Evolutionary conservation across 2,113 vertebrate genomes (phyloP).

Genomic region (Oreochromis spilurus): DNA sequence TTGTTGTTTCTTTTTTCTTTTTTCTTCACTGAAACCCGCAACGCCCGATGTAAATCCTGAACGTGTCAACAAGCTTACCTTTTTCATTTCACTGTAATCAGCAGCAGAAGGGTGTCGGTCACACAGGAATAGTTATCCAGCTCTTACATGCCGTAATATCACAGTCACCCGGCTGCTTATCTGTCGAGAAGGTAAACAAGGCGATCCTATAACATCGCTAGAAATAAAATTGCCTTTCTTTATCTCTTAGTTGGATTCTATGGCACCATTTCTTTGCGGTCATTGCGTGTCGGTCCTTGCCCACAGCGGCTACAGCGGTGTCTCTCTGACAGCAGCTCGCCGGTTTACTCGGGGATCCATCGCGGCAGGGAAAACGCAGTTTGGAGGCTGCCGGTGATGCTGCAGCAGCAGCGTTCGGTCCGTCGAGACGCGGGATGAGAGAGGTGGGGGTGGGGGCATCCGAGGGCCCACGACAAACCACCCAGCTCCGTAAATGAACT

Average conservation of each 20-base stretch:
- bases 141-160: slow-evolving; percentile 54
- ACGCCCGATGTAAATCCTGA: slow-evolving; percentile 33
- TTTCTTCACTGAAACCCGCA: slow-evolving; percentile 21
- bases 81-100: slow-evolving; percentile 16
- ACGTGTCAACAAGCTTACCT: slow-evolving; percentile 55
- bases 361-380: slow-evolving; percentile 57
- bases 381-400: slow-evolving; percentile 60
- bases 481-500: slow-evolving; percentile 48
- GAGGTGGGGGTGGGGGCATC: slow-evolving; percentile 57
- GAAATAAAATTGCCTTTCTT: neutral
- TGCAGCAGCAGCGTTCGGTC: slow-evolving; percentile 62
- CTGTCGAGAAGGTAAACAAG: slow-evolving; percentile 50
- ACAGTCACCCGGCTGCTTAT: slow-evolving; percentile 37
- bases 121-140: slow-evolving; percentile 61
- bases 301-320: neutral
- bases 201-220: slow-evolving; percentile 8
- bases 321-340: slow-evolving; percentile 29
- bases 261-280: slow-evolving; percentile 8
- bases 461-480: slow-evolving; percentile 58
- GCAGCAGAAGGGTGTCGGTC: slow-evolving; percentile 53
- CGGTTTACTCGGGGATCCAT: slow-evolving; percentile 45
- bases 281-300: slow-evolving; percentile 5
- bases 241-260: slow-evolving; percentile 3
- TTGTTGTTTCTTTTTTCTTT: neutral
- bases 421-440: slow-evolving; percentile 65